Evolutionary conservation across 1,140 invertebrate species (phyloP).

Genomic region (Pararge aegeria): DNA sequence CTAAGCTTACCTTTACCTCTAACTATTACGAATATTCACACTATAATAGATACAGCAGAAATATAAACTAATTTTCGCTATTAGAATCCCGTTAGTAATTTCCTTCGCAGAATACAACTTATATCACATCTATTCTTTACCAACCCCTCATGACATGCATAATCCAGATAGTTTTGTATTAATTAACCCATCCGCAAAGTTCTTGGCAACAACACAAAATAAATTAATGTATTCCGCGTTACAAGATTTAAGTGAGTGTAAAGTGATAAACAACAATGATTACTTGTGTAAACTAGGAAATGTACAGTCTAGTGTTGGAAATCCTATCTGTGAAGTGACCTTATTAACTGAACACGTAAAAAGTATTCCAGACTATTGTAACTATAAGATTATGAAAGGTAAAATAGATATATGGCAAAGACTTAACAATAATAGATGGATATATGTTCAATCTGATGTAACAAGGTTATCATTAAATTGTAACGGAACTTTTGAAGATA

Average conservation of each 20-base stretch:
- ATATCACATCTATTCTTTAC: slow-evolving; percentile 6
- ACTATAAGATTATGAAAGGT: too few relatives aligned
- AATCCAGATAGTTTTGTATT: slow-evolving; percentile 7
- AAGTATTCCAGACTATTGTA: not conserved
- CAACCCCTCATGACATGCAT: slow-evolving; percentile 13
- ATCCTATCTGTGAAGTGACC: slow-evolving; percentile 7
- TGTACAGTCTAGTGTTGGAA: slow-evolving; percentile 10
- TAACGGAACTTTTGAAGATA: too few relatives aligned
- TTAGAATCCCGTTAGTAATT: slow-evolving; percentile 9
- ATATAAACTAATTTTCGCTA: slow-evolving; percentile 14
- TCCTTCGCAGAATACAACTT: slow-evolving; percentile 2
- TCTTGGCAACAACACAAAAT: slow-evolving; percentile 4
- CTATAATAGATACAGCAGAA: slow-evolving; percentile 13
- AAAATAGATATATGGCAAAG: too few relatives aligned
- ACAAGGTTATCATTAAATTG: too few relatives aligned
- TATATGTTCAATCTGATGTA: too few relatives aligned
- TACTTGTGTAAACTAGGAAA: slow-evolving; percentile 12
- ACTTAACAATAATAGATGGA: too few relatives aligned
- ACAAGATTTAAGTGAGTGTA: too few relatives aligned
- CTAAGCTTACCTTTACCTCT: slow-evolving; percentile 4
- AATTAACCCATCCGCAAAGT: slow-evolving; percentile 10
- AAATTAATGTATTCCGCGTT: slow-evolving; percentile 11
- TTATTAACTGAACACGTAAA: too few relatives aligned
- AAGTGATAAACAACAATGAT: slow-evolving; percentile 7
- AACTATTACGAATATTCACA: slow-evolving; percentile 10